A percentile compares a stretch with the other conserved stretches of the same genome.
These are phyloP conservation scores for Drosophila mimica DNA, from an alignment of 2,888 invertebrate genomes.

Conservation along the genomic window DNA sequence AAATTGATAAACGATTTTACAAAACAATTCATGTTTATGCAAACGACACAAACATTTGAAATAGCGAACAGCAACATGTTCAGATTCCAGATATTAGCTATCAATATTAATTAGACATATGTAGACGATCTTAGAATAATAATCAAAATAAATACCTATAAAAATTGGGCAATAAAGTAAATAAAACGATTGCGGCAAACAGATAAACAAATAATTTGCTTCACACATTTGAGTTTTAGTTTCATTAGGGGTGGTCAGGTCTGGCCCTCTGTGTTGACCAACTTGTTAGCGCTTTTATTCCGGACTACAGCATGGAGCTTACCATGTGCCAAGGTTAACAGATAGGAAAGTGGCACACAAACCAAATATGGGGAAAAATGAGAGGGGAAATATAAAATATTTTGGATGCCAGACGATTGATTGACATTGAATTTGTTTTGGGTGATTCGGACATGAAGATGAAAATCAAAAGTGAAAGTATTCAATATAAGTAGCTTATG, in stretches of 20 bases:
- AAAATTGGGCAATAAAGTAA: conserved; percentile 10
- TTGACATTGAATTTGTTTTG: conserved; percentile 45
- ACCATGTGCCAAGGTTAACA: conserved; percentile 53
- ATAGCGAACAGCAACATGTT: background rate
- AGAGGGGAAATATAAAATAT: conserved; percentile 7
- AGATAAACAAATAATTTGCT: conserved; percentile 17
- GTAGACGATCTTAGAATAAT: conserved; percentile 1
- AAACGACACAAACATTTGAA: conserved; percentile 9
- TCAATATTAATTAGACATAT: conserved; percentile 18
- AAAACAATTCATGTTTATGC: conserved; percentile 38
- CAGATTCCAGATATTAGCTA: conserved; percentile 24
- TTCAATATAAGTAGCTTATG: conserved; percentile 15
- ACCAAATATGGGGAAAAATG: background rate
- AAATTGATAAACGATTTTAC: conserved; percentile 43
- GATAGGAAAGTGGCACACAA: conserved; percentile 38
- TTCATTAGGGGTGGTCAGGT: conserved; percentile 39
- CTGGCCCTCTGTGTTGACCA: conserved; percentile 24
- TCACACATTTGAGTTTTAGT: background rate
- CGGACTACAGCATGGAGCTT: conserved; percentile 12
- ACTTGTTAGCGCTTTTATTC: conserved; percentile 34
- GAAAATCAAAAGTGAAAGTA: conserved; percentile 50
- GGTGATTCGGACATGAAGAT: conserved; percentile 9
- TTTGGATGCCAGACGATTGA: conserved; percentile 14
- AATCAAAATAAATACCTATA: background rate
- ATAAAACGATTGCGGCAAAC: background rate